Evolutionary conservation across 2,797 vertebrate genomes (phyloP), one percentile per base, ranked within the genome.

Genomic region (Melanotaenia maccullochi): DNA sequence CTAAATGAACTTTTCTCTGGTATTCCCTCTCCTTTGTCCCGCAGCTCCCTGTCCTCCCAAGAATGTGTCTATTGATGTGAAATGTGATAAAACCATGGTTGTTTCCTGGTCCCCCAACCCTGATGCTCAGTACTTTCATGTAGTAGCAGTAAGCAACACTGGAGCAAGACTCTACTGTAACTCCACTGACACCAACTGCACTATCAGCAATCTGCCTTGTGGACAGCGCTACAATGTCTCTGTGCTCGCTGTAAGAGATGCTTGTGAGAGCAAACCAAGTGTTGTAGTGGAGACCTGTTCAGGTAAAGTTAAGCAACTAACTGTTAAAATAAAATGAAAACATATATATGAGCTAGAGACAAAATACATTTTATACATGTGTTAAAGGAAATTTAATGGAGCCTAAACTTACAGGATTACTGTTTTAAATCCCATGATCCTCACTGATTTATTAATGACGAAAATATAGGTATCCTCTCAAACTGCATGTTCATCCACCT

Each of bases 41-140:
- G 36, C 83, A 94, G 94, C 88, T 0, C 93, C 92, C 0, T 95
- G 94, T 79, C 13, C 88, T 24, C 93, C 94, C n/a, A 86, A 91
- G 67, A 38, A 88, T 1, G 87, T 95, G 60, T 13, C 9, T 1
- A 75, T 91, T 16, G 9, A 30, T 8, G 40, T 71, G n/a, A 33
- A 74, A 22, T 95, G 95, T 66, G 62, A 61, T 1, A 35, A 80
- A 1, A 71, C 69, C 40, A 85, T 94, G 65, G 24, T 44, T 0
- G 84, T 94, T 51, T 91, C 89, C 25, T 95, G 95, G 94, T 72
- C 85, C 1, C 58, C 84, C 24, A 88, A 92, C 76, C 82, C 80
- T 0, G 81, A 93, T 13, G 91, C 79, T 3, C 76, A 93, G 44
- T 90, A 86, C 65, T 94, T 92, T 78, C 65, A 75, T 0, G 93